Percentiles rank a stretch among this genome's conserved stretches.
Conservation (phyloP, 2,113 vertebrate genomes). For the Myrmophylax atrothorax region DNA sequence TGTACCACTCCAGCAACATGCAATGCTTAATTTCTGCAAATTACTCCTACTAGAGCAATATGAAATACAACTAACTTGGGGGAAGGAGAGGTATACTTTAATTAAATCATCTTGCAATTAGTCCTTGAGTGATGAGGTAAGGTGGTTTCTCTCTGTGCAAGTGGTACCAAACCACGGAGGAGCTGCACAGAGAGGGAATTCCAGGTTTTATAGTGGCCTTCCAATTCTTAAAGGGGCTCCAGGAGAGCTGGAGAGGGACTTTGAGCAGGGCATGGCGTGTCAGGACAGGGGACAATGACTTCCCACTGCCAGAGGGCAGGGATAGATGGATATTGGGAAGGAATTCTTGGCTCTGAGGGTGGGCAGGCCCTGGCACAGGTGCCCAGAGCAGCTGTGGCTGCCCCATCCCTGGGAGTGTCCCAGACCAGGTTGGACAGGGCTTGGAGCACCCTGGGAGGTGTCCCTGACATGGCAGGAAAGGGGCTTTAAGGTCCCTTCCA, state of each 20-base stretch:
- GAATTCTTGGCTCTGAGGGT: fast-evolving
- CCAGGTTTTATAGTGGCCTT: fast-evolving
- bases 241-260: background rate
- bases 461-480: background rate
- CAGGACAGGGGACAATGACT: background rate
- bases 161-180: background rate
- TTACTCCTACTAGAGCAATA: slow-evolving; percentile 79
- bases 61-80: slow-evolving; percentile 80
- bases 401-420: background rate
- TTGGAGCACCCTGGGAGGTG: background rate
- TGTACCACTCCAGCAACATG: slow-evolving; percentile 46
- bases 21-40: slow-evolving; percentile 74
- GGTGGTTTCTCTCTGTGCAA: slow-evolving; percentile 57
- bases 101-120: slow-evolving; percentile 83
- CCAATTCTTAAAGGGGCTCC: no score
- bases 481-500: background rate
- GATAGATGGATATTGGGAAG: background rate
- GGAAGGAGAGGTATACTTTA: slow-evolving; percentile 77
- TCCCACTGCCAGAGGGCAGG: background rate
- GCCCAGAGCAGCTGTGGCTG: background rate
- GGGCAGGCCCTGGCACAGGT: background rate
- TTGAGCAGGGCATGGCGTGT: background rate
- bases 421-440: background rate
- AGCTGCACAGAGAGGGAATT: slow-evolving; percentile 6
- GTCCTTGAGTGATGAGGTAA: slow-evolving; percentile 78